phyloP scores from a whole-genome alignment of 1,140 invertebrate genomes.

The Anastrepha ludens region DNA sequence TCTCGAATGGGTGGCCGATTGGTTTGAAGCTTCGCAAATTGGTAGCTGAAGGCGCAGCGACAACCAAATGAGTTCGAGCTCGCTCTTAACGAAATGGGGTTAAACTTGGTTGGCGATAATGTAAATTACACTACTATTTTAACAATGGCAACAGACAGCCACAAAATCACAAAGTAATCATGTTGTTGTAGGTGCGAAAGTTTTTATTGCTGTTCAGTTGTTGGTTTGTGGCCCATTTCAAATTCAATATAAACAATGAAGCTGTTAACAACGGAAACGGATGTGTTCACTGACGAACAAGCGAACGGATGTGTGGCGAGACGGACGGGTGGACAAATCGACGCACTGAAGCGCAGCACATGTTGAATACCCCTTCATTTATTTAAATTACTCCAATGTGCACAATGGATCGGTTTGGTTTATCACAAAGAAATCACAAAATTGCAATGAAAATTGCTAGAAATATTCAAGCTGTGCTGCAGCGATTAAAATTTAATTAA shows the following conservation, averaged over 20 bases:
- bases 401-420: conserved; percentile 31
- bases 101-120: conserved; percentile 12
- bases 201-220: background rate
- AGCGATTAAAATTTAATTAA: conserved; percentile 36
- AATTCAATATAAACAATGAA: conserved; percentile 68
- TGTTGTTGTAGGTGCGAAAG: background rate
- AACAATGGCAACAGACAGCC: background rate
- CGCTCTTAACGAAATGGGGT: conserved; percentile 35
- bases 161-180: conserved; percentile 16
- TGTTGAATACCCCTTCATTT: background rate
- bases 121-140: conserved; percentile 44
- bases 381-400: conserved; percentile 3
- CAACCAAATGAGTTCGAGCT: background rate
- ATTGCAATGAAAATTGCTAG: background rate
- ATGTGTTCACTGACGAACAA: conserved; percentile 72
- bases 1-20: background rate
- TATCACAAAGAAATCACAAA: conserved; percentile 8
- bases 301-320: conserved; percentile 55
- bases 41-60: background rate
- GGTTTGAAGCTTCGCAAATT: conserved; percentile 6
- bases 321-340: conserved; percentile 21
- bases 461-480: background rate
- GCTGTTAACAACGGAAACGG: conserved; percentile 73
- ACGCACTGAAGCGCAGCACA: conserved; percentile 1
- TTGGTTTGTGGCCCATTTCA: conserved; percentile 13